These are phyloP conservation scores for Rhingia campestris DNA, from an alignment of 2,888 invertebrate genomes.

Conservation along the genomic window DNA sequence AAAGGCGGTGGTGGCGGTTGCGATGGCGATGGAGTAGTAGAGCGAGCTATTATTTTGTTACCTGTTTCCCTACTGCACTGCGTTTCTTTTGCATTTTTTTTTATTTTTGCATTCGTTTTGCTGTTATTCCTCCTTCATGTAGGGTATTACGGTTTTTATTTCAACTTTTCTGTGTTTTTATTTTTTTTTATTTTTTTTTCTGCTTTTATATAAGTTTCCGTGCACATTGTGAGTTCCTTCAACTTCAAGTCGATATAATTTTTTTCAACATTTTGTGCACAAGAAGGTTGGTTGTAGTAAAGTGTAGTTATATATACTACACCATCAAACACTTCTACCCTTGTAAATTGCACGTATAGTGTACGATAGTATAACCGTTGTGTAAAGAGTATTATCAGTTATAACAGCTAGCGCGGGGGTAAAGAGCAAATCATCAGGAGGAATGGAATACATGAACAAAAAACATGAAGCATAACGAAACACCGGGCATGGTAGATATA, in stretches of 20 bases:
- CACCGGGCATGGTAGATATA: constrained; percentile 66
- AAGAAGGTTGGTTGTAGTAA: constrained; percentile 52
- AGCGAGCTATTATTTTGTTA: constrained; percentile 69
- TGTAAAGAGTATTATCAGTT: constrained; percentile 72
- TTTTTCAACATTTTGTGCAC: constrained; percentile 27
- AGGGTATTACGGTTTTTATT: constrained; percentile 69
- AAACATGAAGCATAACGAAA: constrained; percentile 66
- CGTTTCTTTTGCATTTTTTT: constrained; percentile 57
- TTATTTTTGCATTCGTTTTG: constrained; percentile 20
- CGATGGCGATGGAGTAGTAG: constrained; percentile 62
- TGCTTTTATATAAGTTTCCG: constrained; percentile 59
- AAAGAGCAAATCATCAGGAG: constrained; percentile 31
- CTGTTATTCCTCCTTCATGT: constrained; percentile 65
- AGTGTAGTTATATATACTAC: constrained; percentile 31
- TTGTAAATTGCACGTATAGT: constrained; percentile 44
- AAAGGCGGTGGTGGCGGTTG: constrained; percentile 40
- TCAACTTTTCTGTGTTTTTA: constrained; percentile 20
- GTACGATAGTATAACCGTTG: constrained; percentile 62
- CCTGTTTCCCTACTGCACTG: constrained; percentile 72
- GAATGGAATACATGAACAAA: constrained; percentile 32
- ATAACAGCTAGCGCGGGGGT: constrained; percentile 55
- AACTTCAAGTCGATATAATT: constrained; percentile 69
- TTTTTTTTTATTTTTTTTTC: constrained; percentile 45
- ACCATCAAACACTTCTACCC: constrained; percentile 53
- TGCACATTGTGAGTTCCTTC: constrained; percentile 71